phyloP scores from a whole-genome alignment of 2,113 vertebrate species.

The Rhinoderma darwinii region DNA sequence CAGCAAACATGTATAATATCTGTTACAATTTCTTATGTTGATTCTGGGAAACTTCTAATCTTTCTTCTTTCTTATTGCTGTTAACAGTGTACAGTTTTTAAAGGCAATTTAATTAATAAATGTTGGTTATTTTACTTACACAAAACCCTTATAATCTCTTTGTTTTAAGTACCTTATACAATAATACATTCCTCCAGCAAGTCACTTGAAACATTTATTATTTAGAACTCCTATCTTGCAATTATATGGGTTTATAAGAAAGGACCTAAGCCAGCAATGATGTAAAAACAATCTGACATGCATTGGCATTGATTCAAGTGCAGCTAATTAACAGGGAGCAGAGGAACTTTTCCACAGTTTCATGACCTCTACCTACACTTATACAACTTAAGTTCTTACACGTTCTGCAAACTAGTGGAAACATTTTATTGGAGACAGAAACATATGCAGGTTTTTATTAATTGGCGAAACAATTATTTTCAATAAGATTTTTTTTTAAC shows the following conservation, averaged over 20 bases:
- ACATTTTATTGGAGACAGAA: constrained; percentile 13
- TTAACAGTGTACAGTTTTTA: background rate
- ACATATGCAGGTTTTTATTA: background rate
- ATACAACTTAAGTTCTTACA: constrained; percentile 7
- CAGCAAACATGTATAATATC: background rate
- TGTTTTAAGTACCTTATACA: background rate
- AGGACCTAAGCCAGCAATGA: constrained; percentile 24
- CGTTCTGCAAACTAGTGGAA: constrained; percentile 12
- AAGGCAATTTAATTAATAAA: background rate
- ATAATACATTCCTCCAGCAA: constrained; percentile 1
- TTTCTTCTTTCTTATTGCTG: background rate
- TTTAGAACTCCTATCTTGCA: constrained; percentile 8
- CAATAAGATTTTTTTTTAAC: background rate
- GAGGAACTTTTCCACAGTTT: constrained; percentile 18
- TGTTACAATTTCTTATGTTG: background rate
- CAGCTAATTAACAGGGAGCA: constrained; percentile 28
- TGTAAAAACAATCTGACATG: constrained; percentile 35
- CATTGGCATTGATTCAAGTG: constrained; percentile 36
- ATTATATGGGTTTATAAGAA: constrained; percentile 16
- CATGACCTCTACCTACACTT: constrained; percentile 28
- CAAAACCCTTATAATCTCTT: background rate
- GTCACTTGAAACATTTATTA: constrained; percentile 28
- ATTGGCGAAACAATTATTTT: background rate
- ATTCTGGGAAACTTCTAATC: background rate
- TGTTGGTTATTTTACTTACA: background rate